phyloP scores from a whole-genome alignment of 2,797 vertebrate species.

The Dermochelys coriacea region DNA sequence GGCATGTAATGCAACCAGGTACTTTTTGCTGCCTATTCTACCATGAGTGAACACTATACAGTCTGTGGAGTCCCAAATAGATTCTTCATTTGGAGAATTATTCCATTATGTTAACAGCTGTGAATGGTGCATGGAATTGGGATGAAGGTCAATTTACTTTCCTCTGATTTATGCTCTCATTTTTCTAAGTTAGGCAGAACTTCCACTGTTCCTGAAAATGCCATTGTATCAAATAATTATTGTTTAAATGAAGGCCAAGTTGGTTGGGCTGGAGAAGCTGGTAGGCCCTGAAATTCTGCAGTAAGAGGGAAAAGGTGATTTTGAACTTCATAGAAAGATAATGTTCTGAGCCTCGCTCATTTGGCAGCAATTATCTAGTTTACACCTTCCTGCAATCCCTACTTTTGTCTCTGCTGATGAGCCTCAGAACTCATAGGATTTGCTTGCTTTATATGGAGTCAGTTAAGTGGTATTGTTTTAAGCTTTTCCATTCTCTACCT shows the following conservation, averaged over 20 bases:
- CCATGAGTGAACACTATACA: neutral
- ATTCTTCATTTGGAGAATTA: neutral
- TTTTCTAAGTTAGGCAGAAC: neutral
- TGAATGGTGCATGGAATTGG: neutral
- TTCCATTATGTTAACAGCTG: neutral
- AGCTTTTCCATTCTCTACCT: neutral
- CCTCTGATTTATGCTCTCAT: neutral
- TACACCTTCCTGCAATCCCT: neutral
- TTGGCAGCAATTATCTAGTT: neutral
- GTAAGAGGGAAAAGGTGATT: neutral
- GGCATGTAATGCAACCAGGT: neutral
- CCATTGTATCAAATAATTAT: fast-evolving
- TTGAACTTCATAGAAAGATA: neutral
- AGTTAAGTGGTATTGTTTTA: neutral
- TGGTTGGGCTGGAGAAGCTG: neutral
- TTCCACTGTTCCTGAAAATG: fast-evolving
- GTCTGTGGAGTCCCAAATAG: neutral
- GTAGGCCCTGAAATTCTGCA: too few relatives aligned
- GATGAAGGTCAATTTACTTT: neutral
- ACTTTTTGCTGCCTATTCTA: neutral
- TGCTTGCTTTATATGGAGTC: neutral
- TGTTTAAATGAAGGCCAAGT: neutral
- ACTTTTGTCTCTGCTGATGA: neutral
- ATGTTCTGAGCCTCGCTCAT: fast-evolving
- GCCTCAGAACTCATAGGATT: neutral